phyloP scores from a whole-genome alignment of 1,140 invertebrate species.

The Latrodectus geometricus region DNA sequence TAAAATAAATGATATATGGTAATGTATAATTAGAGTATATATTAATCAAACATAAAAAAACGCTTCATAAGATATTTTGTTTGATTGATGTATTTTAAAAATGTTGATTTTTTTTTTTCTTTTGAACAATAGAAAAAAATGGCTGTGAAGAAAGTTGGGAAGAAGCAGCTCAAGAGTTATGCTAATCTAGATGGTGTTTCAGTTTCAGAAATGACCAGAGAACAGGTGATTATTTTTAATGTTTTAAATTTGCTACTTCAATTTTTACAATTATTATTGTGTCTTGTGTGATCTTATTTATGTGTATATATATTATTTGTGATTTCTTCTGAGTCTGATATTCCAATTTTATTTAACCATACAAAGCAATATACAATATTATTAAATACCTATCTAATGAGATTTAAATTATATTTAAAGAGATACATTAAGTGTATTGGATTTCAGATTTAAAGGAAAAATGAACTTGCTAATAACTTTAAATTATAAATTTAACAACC shows the following conservation, averaged over 20 bases:
- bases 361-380: not conserved
- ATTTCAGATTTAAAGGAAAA: not conserved
- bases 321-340: too few relatives aligned
- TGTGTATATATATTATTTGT: not conserved
- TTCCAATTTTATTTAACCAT: not conserved
- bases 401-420: too few relatives aligned
- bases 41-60: too few relatives aligned
- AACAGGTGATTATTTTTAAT: conserved; percentile 75
- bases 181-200: conserved; percentile 88
- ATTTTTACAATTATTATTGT: not conserved
- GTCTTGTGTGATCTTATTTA: not conserved
- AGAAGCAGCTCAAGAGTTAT: conserved; percentile 67
- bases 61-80: too few relatives aligned
- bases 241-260: not conserved
- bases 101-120: not conserved
- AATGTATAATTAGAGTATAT: too few relatives aligned
- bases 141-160: conserved; percentile 66
- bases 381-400: too few relatives aligned
- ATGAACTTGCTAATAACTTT: too few relatives aligned
- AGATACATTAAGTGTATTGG: not conserved
- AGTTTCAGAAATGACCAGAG: conserved; percentile 91
- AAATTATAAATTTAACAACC: too few relatives aligned
- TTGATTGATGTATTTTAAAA: too few relatives aligned
- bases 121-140: conserved; percentile 14
- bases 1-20: too few relatives aligned